These are phyloP conservation scores for Phalacrocorax aristotelis DNA, from an alignment of 2,113 vertebrate species.

Conservation along the genomic window DNA sequence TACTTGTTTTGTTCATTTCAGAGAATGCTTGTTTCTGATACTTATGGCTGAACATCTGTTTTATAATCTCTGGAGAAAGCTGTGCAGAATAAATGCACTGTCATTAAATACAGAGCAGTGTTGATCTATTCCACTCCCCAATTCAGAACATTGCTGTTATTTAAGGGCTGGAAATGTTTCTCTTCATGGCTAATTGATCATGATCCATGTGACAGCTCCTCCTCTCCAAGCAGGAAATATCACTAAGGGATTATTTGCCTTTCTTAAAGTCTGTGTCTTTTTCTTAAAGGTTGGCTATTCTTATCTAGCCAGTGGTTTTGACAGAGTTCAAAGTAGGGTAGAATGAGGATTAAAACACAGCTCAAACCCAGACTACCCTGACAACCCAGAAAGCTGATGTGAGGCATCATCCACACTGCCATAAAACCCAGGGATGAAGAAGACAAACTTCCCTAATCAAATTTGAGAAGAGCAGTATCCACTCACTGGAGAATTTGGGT, in stretches of 20 bases:
- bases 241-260: neutral
- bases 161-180: constrained; percentile 20
- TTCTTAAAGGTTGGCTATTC: neutral
- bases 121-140: neutral
- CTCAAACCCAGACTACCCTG: neutral
- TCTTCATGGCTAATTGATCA: constrained; percentile 6
- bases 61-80: constrained; percentile 14
- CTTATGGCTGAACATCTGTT: constrained; percentile 20
- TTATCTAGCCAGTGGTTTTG: neutral
- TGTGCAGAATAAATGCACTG: neutral
- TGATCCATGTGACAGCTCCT: neutral
- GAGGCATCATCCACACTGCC: neutral
- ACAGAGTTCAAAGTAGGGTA: neutral
- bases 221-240: neutral
- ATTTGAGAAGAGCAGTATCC: neutral
- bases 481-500: neutral
- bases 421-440: neutral
- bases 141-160: neutral
- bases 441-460: neutral
- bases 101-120: neutral
- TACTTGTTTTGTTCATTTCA: neutral
- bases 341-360: neutral
- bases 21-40: neutral
- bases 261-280: neutral
- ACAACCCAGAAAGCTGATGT: neutral